Conservation (phyloP, 2,113 vertebrate genomes). For the Lonchura striata region DNA sequence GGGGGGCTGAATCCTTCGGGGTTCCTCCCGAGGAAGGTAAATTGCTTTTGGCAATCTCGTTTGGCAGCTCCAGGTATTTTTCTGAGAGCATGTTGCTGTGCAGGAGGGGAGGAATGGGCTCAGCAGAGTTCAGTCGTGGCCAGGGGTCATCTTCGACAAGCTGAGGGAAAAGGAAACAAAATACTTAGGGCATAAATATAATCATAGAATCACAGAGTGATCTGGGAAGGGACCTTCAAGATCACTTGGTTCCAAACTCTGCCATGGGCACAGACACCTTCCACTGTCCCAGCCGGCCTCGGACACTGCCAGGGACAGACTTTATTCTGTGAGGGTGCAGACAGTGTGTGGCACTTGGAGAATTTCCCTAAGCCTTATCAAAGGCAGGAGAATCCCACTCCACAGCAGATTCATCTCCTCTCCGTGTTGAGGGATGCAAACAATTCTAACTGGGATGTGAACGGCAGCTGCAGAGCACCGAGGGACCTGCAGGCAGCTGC, state of each 20-base stretch:
- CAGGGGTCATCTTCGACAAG: conserved; percentile 74
- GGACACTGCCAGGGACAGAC: not conserved
- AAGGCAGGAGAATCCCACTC: not conserved
- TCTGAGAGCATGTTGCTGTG: conserved; percentile 68
- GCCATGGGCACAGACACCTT: not conserved
- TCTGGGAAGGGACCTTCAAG: not conserved
- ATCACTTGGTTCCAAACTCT: not conserved
- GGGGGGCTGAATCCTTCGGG: conserved; percentile 31
- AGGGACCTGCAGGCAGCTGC: not conserved
- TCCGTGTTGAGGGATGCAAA: rapidly evolving
- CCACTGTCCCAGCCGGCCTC: not conserved
- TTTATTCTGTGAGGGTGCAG: not conserved
- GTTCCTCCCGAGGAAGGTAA: not conserved
- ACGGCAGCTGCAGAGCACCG: not conserved
- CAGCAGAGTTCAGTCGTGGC: conserved; percentile 70
- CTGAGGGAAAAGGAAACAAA: conserved; percentile 43
- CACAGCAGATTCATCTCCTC: not conserved
- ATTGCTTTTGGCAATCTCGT: conserved; percentile 65
- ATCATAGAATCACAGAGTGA: too few relatives aligned
- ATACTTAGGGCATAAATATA: not conserved
- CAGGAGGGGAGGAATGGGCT: conserved; percentile 72
- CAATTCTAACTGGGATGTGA: not conserved
- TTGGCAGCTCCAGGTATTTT: conserved; percentile 65
- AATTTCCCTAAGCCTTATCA: not conserved
- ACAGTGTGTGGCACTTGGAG: rapidly evolving